Evolutionary conservation across 1,140 invertebrate genomes (phyloP).

Genomic region (Glossosoma conforme): DNA sequence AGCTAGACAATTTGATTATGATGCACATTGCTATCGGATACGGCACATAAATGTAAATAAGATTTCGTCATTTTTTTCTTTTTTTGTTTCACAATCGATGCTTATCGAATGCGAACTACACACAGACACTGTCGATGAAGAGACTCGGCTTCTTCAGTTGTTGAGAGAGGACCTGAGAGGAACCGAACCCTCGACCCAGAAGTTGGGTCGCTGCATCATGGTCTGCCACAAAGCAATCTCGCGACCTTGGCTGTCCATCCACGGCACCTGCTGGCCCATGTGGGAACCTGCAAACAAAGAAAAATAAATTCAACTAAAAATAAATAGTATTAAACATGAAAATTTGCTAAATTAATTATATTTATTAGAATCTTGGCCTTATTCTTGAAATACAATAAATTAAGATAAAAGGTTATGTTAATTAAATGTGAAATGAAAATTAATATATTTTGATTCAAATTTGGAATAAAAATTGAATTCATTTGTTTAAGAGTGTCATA

Average conservation of each 20-base stretch:
- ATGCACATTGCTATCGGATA: neutral
- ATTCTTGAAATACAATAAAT: neutral
- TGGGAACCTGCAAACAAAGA: conserved; percentile 67
- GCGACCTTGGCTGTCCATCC: conserved; percentile 92
- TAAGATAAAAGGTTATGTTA: too few relatives aligned
- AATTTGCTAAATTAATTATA: too few relatives aligned
- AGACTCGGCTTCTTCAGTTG: conserved; percentile 40
- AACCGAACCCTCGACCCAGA: conserved; percentile 91
- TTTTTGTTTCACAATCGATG: neutral
- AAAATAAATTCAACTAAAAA: too few relatives aligned
- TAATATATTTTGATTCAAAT: neutral
- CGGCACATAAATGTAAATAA: neutral
- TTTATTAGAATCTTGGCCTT: too few relatives aligned
- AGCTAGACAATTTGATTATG: conserved; percentile 2
- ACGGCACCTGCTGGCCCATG: conserved; percentile 80
- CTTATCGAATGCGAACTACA: neutral
- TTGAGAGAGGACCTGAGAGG: conserved; percentile 76
- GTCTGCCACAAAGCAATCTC: conserved; percentile 88
- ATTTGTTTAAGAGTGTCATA: too few relatives aligned
- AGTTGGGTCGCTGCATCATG: conserved; percentile 89
- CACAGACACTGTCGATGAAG: neutral
- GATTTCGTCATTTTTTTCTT: conserved; percentile 13
- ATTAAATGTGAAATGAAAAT: neutral
- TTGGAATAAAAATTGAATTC: too few relatives aligned
- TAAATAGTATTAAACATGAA: too few relatives aligned